phyloP scores from a whole-genome alignment of 2,888 invertebrate genomes.

The Leptinotarsa juncta region DNA sequence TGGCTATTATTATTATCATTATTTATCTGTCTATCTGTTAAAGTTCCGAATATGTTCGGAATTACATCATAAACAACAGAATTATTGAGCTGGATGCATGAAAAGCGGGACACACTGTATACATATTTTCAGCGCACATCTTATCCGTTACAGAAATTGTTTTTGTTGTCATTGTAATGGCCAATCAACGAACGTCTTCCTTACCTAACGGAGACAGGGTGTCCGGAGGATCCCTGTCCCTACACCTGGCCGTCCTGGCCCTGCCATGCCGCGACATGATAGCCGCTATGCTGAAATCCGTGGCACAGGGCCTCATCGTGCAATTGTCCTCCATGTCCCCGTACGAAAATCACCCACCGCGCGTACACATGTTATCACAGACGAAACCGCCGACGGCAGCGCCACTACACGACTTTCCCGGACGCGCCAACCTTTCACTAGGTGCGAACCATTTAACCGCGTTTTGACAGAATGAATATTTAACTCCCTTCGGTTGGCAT shows the following conservation, averaged over 20 bases:
- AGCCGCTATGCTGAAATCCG: slow-evolving; percentile 96
- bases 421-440: slow-evolving; percentile 24
- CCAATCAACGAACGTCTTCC: slow-evolving; percentile 29
- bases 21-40: too few relatives aligned
- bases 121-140: background rate
- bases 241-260: slow-evolving; percentile 72
- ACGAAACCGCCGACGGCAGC: slow-evolving; percentile 47
- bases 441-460: slow-evolving; percentile 51
- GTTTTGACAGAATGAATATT: slow-evolving; percentile 67
- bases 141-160: background rate
- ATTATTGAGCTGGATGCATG: too few relatives aligned
- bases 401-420: background rate
- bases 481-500: slow-evolving; percentile 64
- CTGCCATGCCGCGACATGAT: slow-evolving; percentile 86
- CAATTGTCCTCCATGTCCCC: slow-evolving; percentile 73
- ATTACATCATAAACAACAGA: too few relatives aligned
- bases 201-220: slow-evolving; percentile 64
- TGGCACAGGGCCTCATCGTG: slow-evolving; percentile 83
- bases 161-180: background rate
- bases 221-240: slow-evolving; percentile 62
- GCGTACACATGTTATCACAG: slow-evolving; percentile 49
- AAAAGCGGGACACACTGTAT: too few relatives aligned
- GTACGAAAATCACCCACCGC: slow-evolving; percentile 43
- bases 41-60: too few relatives aligned
- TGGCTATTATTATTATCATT: too few relatives aligned